phyloP scores from a whole-genome alignment of 2,888 invertebrate species.

The Hyposoter didymator region DNA sequence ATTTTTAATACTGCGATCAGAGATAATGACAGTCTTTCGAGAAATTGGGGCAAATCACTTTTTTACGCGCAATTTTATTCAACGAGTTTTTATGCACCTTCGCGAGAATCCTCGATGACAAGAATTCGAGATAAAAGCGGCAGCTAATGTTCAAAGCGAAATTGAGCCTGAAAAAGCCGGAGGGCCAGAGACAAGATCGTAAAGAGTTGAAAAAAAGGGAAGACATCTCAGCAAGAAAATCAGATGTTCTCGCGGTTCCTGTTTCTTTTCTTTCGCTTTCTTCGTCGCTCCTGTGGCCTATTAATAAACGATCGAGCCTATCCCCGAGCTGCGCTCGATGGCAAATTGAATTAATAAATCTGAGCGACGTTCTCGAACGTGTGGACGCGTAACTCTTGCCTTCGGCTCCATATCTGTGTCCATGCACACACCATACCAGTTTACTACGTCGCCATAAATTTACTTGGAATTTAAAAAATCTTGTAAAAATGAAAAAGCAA shows the following conservation, averaged over 20 bases:
- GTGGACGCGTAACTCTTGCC: constrained; percentile 50
- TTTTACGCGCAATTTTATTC: neutral
- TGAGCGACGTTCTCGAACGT: constrained; percentile 40
- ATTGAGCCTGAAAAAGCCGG: constrained; percentile 45
- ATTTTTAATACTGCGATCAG: neutral
- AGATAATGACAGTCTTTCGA: neutral
- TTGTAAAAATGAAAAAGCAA: neutral
- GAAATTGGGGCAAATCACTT: neutral
- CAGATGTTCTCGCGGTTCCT: constrained; percentile 43
- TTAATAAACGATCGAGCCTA: constrained; percentile 59
- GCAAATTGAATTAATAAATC: constrained; percentile 68
- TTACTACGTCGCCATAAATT: constrained; percentile 18
- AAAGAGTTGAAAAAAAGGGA: constrained; percentile 25
- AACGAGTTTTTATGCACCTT: neutral
- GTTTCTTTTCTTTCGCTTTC: constrained; percentile 26
- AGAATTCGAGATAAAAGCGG: constrained; percentile 19
- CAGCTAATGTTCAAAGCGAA: constrained; percentile 32
- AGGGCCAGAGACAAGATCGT: constrained; percentile 17
- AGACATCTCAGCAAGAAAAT: constrained; percentile 42
- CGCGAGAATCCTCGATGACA: constrained; percentile 22
- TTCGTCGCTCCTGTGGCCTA: neutral
- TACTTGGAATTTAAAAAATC: constrained; percentile 18
- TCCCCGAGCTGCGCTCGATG: constrained; percentile 30
- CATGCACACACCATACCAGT: constrained; percentile 5
- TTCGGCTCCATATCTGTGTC: constrained; percentile 19